Evolutionary conservation across 2,797 vertebrate species (phyloP).

Genomic region (Catamblyrhynchus diadema): DNA sequence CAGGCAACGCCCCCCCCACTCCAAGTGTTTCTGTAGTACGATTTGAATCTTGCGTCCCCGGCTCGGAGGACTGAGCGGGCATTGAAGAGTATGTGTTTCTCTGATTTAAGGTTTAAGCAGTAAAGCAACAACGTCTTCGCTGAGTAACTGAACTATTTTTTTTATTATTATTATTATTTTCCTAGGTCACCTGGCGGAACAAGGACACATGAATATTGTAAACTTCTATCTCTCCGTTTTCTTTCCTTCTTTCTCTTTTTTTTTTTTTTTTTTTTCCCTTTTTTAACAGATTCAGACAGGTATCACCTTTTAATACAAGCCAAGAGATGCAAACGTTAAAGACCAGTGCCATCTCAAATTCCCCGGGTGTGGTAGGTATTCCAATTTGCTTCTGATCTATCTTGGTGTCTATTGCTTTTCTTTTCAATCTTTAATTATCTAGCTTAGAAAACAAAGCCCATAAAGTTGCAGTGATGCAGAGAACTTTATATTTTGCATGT

Average conservation of each 20-base stretch:
- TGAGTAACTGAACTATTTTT: not conserved
- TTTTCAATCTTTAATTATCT: not conserved
- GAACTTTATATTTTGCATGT: not conserved
- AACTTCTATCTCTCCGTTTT: not conserved
- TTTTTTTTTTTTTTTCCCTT: rapidly evolving
- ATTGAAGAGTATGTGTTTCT: not conserved
- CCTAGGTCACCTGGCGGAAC: not conserved
- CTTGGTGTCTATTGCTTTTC: not conserved
- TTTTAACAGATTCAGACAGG: not conserved
- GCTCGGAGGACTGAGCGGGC: not conserved
- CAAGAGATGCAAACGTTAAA: not conserved
- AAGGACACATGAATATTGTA: not conserved
- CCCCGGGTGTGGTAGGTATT: not conserved
- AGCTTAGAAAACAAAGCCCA: not conserved
- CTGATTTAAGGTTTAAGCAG: not conserved
- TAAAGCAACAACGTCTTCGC: not conserved
- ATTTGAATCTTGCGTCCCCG: not conserved
- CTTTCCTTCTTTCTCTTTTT: no score
- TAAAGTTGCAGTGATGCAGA: not conserved
- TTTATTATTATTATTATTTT: not conserved
- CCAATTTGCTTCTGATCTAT: not conserved
- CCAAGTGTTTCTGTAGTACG: not conserved
- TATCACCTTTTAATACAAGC: not conserved
- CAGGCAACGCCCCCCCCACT: not conserved
- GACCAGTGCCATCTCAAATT: not conserved